Conservation (phyloP, 2,113 vertebrate genomes). For the Salvelinus sp. region DNA sequence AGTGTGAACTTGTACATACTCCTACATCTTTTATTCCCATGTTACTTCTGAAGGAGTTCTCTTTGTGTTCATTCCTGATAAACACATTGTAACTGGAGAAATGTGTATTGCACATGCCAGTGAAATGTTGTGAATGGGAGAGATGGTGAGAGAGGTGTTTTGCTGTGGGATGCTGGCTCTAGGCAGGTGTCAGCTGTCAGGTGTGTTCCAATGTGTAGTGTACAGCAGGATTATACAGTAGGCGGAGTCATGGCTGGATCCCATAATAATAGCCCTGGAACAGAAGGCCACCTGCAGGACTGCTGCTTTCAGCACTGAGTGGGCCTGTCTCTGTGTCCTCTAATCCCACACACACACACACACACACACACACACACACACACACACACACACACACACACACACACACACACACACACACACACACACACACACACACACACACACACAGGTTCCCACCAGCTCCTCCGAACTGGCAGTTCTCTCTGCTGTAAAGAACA, state of each 20-base stretch:
- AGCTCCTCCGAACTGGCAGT: no score
- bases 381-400: no score
- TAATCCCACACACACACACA: constrained; percentile 9
- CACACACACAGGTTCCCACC: no score
- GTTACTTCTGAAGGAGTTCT: constrained; percentile 4
- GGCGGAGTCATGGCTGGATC: constrained; percentile 53
- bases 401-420: no score
- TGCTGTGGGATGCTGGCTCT: constrained; percentile 25
- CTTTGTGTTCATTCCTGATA: constrained; percentile 18
- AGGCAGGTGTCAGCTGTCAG: constrained; percentile 77
- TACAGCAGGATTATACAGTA: constrained; percentile 57
- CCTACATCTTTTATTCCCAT: neutral
- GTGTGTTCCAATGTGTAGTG: constrained; percentile 47
- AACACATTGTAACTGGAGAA: neutral
- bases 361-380: no score
- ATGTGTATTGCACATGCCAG: constrained; percentile 11
- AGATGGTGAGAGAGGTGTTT: constrained; percentile 30
- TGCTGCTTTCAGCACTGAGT: constrained; percentile 46
- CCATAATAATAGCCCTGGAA: constrained; percentile 67
- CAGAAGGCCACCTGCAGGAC: constrained; percentile 65
- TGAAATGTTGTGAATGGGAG: constrained; percentile 26
- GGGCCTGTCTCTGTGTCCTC: constrained; percentile 59
- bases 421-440: no score
- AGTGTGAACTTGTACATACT: neutral
- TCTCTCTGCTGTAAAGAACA: no score